Evolutionary conservation across 2,888 invertebrate species (phyloP).

Genomic region (Phoenoteleia sp.): DNA sequence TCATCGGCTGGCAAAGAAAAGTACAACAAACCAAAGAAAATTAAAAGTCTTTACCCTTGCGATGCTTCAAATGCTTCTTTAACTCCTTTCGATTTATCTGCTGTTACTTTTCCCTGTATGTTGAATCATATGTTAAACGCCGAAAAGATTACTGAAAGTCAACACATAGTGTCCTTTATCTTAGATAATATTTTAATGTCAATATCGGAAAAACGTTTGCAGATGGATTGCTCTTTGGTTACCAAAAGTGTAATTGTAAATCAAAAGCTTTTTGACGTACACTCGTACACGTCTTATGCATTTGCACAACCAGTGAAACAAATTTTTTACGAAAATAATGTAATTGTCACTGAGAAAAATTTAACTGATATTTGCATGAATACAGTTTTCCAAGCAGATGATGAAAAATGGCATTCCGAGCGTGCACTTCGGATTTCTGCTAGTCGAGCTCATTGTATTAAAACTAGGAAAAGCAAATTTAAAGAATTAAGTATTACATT

Average conservation of each 20-base stretch:
- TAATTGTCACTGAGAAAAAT: slow-evolving; percentile 17
- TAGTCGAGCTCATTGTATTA: slow-evolving; percentile 40
- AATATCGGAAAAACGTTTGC: neutral
- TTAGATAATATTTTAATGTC: slow-evolving; percentile 2
- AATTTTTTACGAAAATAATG: slow-evolving; percentile 28
- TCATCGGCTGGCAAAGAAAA: slow-evolving; percentile 32
- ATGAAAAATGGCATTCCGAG: slow-evolving; percentile 31
- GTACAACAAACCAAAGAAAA: slow-evolving; percentile 28
- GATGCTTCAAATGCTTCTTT: neutral
- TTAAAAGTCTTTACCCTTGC: slow-evolving; percentile 7
- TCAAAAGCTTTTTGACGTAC: slow-evolving; percentile 8
- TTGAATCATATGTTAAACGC: slow-evolving; percentile 16
- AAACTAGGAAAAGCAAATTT: slow-evolving; percentile 18
- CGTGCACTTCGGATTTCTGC: slow-evolving; percentile 21
- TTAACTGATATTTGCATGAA: slow-evolving; percentile 15
- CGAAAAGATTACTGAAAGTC: slow-evolving; percentile 14
- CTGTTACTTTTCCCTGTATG: slow-evolving; percentile 18
- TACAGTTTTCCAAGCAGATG: slow-evolving; percentile 22
- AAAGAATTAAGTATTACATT: slow-evolving; percentile 1
- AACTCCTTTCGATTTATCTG: slow-evolving; percentile 7
- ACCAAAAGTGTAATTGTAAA: neutral
- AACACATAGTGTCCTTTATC: slow-evolving; percentile 21
- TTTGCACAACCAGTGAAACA: neutral
- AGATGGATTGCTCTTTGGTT: slow-evolving; percentile 4
- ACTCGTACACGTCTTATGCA: neutral